These are phyloP conservation scores for Corvus moneduloides DNA, from an alignment of 2,113 vertebrate genomes.

Conservation along the genomic window DNA sequence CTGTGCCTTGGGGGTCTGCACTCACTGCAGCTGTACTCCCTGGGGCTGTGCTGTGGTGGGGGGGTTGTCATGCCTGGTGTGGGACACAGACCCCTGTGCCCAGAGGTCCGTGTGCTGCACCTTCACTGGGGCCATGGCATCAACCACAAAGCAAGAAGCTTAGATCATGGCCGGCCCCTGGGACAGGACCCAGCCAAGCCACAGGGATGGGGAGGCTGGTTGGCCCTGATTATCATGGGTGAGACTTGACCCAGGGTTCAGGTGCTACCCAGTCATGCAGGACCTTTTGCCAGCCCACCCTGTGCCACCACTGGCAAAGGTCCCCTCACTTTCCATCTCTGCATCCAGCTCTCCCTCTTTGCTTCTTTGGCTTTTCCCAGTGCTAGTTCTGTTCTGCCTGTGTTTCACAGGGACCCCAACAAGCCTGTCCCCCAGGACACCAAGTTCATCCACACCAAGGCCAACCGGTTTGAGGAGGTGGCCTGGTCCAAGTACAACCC, in stretches of 20 bases:
- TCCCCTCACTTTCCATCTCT: not conserved
- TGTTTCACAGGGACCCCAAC: slow-evolving; percentile 88
- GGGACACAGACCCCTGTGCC: not conserved
- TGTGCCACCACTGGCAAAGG: not conserved
- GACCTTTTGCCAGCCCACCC: not conserved
- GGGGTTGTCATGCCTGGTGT: not conserved
- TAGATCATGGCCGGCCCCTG: not conserved
- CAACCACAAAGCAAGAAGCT: not conserved
- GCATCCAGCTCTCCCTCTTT: not conserved
- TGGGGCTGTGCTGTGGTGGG: not conserved
- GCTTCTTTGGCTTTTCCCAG: not conserved
- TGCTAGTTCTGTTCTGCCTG: not conserved
- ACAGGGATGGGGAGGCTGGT: not conserved
- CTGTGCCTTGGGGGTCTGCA: not conserved
- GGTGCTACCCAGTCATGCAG: not conserved
- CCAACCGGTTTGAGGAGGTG: slow-evolving; percentile 97
- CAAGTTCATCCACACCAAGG: slow-evolving; percentile 99
- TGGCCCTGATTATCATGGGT: not conserved
- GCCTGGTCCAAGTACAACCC: slow-evolving; percentile 99
- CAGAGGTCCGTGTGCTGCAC: not conserved
- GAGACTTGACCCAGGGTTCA: not conserved
- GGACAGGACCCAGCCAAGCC: not conserved
- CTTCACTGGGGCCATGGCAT: not conserved
- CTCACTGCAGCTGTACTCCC: not conserved
- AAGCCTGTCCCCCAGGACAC: slow-evolving; percentile 98